Conservation (phyloP, 2,888 invertebrate species). For the Polymixis lichenea region DNA sequence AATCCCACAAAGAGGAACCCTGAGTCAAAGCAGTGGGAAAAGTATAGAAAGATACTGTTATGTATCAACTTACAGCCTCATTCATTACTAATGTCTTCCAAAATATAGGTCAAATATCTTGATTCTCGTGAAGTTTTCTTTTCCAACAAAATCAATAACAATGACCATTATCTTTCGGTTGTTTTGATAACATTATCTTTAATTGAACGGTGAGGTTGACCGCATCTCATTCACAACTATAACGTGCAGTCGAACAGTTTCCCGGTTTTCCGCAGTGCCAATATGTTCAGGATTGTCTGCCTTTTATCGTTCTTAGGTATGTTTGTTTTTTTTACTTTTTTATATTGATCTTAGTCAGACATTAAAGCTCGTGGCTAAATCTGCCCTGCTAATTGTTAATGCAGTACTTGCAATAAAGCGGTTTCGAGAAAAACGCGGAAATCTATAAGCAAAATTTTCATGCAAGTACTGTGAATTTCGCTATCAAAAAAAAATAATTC, state of each 20-base stretch:
- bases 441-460: too few species aligned
- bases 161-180: constrained; percentile 33
- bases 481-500: too few species aligned
- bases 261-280: neutral
- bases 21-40: neutral
- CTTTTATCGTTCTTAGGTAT: constrained; percentile 32
- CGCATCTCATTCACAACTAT: constrained; percentile 27
- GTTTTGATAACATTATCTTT: constrained; percentile 49
- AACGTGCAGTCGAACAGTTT: constrained; percentile 16
- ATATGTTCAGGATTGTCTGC: constrained; percentile 36
- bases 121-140: constrained; percentile 11
- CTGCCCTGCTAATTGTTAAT: too few species aligned
- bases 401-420: too few species aligned
- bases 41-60: neutral
- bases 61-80: neutral
- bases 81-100: constrained; percentile 12
- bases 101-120: constrained; percentile 12
- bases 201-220: neutral
- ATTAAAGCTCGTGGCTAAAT: too few species aligned
- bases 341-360: neutral
- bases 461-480: too few species aligned
- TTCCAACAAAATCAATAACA: constrained; percentile 33
- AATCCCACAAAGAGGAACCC: neutral
- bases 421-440: too few species aligned
- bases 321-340: constrained; percentile 9